These are phyloP conservation scores for Paracanthobrama guichenoti DNA, from an alignment of 2,113 vertebrate species.

Conservation along the genomic window DNA sequence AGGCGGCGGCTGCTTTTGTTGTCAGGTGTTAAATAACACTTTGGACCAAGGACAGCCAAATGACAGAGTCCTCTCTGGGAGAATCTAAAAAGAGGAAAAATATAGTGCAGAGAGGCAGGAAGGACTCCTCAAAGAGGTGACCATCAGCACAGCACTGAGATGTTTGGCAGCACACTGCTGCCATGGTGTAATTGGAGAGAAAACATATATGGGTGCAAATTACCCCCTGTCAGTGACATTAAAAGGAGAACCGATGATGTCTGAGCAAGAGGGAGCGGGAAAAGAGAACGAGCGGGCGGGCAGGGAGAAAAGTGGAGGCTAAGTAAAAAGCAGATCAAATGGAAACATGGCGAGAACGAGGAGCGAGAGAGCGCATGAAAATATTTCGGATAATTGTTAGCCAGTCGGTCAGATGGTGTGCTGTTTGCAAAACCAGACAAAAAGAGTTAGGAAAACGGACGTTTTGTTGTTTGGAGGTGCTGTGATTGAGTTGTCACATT, in stretches of 20 bases:
- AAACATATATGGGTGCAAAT: slow-evolving; percentile 85
- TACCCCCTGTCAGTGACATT: slow-evolving; percentile 83
- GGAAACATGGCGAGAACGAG: slow-evolving; percentile 65
- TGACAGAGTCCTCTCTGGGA: slow-evolving; percentile 76
- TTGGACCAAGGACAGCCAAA: slow-evolving; percentile 77
- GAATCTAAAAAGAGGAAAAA: slow-evolving; percentile 80
- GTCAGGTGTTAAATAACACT: slow-evolving; percentile 81
- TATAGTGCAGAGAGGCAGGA: slow-evolving; percentile 76
- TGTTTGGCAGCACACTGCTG: slow-evolving; percentile 76
- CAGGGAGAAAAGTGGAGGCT: slow-evolving; percentile 72
- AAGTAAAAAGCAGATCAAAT: slow-evolving; percentile 76
- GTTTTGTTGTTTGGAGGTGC: slow-evolving; percentile 50
- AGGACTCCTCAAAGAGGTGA: slow-evolving; percentile 80
- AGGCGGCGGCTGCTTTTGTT: slow-evolving; percentile 66
- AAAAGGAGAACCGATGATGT: slow-evolving; percentile 77
- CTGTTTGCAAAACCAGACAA: slow-evolving; percentile 62
- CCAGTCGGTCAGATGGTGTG: slow-evolving; percentile 49
- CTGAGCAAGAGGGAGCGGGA: slow-evolving; percentile 70
- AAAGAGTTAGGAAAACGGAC: slow-evolving; percentile 32
- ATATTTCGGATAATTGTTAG: slow-evolving; percentile 76
- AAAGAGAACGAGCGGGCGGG: slow-evolving; percentile 60
- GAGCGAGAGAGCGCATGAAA: slow-evolving; percentile 61
- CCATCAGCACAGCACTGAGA: slow-evolving; percentile 72
- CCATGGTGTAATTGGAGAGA: slow-evolving; percentile 82
- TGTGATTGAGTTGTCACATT: slow-evolving; percentile 52